A percentile compares a stretch with the other conserved stretches of the same genome.
Evolutionary conservation across 2,113 vertebrate genomes (phyloP).

Genomic region (Mastomys natalensis): DNA sequence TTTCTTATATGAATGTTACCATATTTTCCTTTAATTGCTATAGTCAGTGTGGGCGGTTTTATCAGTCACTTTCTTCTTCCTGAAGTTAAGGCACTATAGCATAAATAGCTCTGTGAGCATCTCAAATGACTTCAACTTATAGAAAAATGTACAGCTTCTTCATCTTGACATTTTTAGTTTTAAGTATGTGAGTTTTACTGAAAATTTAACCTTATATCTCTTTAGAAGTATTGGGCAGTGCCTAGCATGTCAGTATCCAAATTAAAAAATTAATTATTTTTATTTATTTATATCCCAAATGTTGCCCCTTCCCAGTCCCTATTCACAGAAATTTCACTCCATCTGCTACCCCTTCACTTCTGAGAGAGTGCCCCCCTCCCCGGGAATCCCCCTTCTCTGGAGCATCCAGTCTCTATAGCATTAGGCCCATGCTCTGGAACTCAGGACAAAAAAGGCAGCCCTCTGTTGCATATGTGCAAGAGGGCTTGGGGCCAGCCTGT

Average conservation of each 20-base stretch:
- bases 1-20: not conserved
- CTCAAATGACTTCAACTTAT: not conserved
- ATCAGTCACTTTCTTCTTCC: not conserved
- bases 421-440: too few species aligned
- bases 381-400: too few species aligned
- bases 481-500: too few species aligned
- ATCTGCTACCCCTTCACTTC: too few species aligned
- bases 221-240: not conserved
- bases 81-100: not conserved
- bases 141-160: not conserved
- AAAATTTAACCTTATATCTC: not conserved
- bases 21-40: not conserved
- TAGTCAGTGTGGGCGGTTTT: not conserved
- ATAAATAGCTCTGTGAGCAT: not conserved
- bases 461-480: too few species aligned
- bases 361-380: too few species aligned
- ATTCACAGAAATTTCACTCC: too few species aligned
- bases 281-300: too few species aligned
- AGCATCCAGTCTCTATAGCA: too few species aligned
- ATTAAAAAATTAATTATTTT: too few species aligned
- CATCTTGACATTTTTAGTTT: not conserved
- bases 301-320: too few species aligned
- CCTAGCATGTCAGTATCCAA: not conserved
- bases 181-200: not conserved
- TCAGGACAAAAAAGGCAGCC: too few species aligned